Evolutionary conservation across 2,888 invertebrate species (phyloP).

Genomic region (Branchipolynoe longqiensis): DNA sequence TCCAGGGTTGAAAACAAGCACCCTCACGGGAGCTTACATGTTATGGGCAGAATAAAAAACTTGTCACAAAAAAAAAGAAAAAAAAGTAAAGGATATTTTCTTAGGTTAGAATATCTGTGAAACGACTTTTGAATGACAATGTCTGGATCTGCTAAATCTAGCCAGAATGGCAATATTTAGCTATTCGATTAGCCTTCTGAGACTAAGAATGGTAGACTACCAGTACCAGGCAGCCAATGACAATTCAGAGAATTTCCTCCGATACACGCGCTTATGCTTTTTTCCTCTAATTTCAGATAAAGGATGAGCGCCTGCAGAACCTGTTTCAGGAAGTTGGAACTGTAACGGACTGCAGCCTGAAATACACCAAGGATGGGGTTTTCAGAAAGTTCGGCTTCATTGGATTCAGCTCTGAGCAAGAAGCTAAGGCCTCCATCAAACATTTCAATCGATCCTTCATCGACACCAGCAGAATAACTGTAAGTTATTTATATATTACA

Average conservation of each 20-base stretch:
- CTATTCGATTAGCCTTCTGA: not conserved
- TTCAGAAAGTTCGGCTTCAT: conserved; percentile 97
- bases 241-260: too few relatives aligned
- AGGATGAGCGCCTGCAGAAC: conserved; percentile 88
- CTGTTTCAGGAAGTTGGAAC: conserved; percentile 89
- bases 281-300: conserved; percentile 88
- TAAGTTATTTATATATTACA: too few relatives aligned
- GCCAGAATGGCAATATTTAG: too few relatives aligned
- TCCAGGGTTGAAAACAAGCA: too few relatives aligned
- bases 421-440: conserved; percentile 89
- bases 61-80: too few relatives aligned
- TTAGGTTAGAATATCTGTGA: too few relatives aligned
- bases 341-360: conserved; percentile 96
- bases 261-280: too few relatives aligned
- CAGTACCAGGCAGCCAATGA: not conserved
- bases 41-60: too few relatives aligned
- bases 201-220: not conserved
- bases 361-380: conserved; percentile 94
- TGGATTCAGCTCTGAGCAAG: conserved; percentile 91
- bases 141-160: too few relatives aligned
- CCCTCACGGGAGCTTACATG: too few relatives aligned
- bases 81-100: too few relatives aligned
- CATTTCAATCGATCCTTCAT: conserved; percentile 93
- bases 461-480: conserved; percentile 90
- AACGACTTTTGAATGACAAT: too few relatives aligned